Evolutionary conservation across 2,113 vertebrate species (phyloP).

Genomic region (Corvus cornix): DNA sequence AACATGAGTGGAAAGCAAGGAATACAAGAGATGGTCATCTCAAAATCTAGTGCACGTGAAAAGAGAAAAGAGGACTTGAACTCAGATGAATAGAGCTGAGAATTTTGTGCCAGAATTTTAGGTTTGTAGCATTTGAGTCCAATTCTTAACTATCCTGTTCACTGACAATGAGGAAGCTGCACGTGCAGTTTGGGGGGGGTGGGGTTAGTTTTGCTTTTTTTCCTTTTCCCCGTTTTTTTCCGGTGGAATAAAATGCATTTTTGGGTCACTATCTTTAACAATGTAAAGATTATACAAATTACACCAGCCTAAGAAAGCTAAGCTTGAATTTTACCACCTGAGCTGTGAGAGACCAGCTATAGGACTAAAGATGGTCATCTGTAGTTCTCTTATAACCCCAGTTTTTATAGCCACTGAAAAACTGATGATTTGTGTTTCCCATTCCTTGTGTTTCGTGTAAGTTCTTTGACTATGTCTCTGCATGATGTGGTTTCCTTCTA

Average conservation of each 20-base stretch:
- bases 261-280: neutral
- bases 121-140: neutral
- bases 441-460: neutral
- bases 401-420: neutral
- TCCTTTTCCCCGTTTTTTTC: neutral
- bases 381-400: neutral
- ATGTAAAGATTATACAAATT: neutral
- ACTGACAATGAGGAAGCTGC: neutral
- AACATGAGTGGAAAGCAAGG: neutral
- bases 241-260: neutral
- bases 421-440: accelerated
- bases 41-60: neutral
- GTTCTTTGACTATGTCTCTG: neutral
- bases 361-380: neutral
- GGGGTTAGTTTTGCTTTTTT: neutral
- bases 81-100: neutral
- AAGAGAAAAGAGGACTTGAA: neutral
- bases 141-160: neutral
- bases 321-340: neutral
- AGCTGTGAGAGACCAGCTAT: neutral
- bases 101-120: neutral
- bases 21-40: neutral
- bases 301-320: neutral
- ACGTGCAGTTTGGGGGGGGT: accelerated
- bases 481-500: neutral